Evolutionary conservation across 2,888 invertebrate genomes (phyloP).

Genomic region (Andrena camellia): DNA sequence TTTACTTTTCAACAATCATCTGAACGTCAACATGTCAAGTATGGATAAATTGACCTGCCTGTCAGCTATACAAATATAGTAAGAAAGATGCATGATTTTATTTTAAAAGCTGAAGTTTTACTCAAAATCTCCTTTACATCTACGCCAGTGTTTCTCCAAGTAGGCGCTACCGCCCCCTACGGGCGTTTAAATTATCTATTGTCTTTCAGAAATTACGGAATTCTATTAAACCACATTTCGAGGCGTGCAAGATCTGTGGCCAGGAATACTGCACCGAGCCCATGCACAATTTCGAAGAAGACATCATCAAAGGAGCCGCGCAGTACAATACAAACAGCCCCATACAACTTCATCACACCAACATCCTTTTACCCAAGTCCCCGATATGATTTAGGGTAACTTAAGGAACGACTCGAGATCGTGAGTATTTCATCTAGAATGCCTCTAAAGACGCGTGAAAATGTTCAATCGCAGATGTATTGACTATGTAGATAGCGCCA

Average conservation of each 20-base stretch:
- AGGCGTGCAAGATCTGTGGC: slow-evolving; percentile 91
- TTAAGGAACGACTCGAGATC: background rate
- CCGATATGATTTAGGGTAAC: slow-evolving; percentile 52
- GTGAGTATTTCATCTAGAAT: background rate
- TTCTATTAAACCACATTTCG: slow-evolving; percentile 91
- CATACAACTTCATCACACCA: slow-evolving; percentile 73
- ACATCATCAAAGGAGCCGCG: slow-evolving; percentile 86
- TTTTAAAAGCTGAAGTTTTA: too few species aligned
- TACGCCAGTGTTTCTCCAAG: too few species aligned
- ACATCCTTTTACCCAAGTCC: slow-evolving; percentile 54
- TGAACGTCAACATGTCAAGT: too few species aligned
- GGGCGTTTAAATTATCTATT: background rate
- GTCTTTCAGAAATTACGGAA: slow-evolving; percentile 90
- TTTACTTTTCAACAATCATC: too few species aligned
- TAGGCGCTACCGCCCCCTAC: too few species aligned
- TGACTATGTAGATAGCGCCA: background rate
- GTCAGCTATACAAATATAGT: too few species aligned
- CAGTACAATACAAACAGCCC: slow-evolving; percentile 84
- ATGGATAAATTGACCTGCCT: too few species aligned
- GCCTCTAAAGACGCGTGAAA: background rate
- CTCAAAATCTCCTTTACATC: too few species aligned
- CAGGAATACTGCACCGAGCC: slow-evolving; percentile 89
- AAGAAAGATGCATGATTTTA: too few species aligned
- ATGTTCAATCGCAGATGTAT: background rate
- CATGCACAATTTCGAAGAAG: slow-evolving; percentile 86